Conservation (phyloP, 2,113 vertebrate species). For the Chaetodon auriga region DNA sequence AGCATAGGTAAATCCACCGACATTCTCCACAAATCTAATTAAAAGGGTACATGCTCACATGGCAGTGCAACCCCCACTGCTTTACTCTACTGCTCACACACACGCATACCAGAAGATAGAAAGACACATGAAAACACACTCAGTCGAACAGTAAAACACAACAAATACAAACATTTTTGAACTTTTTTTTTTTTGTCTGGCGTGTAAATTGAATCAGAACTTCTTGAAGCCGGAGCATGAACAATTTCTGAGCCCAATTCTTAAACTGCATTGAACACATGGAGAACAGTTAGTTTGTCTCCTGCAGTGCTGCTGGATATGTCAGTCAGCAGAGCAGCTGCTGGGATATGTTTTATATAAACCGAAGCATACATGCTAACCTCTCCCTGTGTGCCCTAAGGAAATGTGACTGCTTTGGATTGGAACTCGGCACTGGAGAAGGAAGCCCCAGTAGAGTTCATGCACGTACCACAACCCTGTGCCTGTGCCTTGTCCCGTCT, state of each 20-base stretch:
- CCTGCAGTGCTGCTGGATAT: slow-evolving; percentile 64
- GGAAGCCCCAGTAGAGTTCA: slow-evolving; percentile 79
- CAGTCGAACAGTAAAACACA: slow-evolving; percentile 22
- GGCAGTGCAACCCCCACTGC: slow-evolving; percentile 69
- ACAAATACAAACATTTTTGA: neutral
- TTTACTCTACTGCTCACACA: slow-evolving; percentile 38
- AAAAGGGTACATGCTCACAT: slow-evolving; percentile 76
- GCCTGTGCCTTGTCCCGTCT: slow-evolving; percentile 75
- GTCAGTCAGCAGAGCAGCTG: slow-evolving; percentile 80
- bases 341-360: slow-evolving; percentile 82
- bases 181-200: neutral
- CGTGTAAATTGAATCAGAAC: slow-evolving; percentile 35
- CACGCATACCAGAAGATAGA: slow-evolving; percentile 58
- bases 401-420: slow-evolving; percentile 83
- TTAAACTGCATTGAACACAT: slow-evolving; percentile 45
- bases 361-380: slow-evolving; percentile 70
- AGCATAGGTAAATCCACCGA: slow-evolving; percentile 81
- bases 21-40: slow-evolving; percentile 88
- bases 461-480: slow-evolving; percentile 68
- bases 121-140: slow-evolving; percentile 11
- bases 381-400: slow-evolving; percentile 77
- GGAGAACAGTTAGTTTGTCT: slow-evolving; percentile 58
- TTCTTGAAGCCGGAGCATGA: neutral
- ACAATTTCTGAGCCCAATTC: slow-evolving; percentile 27
- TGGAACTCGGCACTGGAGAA: slow-evolving; percentile 76